Evolutionary conservation across 2,113 vertebrate genomes (phyloP).

Genomic region (Chaetorhynchus papuensis): DNA sequence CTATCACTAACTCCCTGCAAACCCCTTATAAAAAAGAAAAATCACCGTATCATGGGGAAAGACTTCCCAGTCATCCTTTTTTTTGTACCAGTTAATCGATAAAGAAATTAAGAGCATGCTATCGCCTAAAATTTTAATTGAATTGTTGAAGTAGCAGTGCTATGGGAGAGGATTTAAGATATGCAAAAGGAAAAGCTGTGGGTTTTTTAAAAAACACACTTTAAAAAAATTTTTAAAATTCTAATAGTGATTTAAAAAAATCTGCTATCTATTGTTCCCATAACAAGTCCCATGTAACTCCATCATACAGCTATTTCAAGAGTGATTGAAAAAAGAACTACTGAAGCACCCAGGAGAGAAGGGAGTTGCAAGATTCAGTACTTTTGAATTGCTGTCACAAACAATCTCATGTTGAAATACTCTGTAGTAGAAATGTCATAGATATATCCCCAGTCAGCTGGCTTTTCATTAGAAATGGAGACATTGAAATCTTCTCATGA

Average conservation of each 20-base stretch:
- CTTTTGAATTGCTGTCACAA: conserved; percentile 27
- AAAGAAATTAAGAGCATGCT: background rate
- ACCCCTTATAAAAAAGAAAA: background rate
- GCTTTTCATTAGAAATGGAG: conserved; percentile 30
- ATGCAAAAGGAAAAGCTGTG: background rate
- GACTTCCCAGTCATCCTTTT: background rate
- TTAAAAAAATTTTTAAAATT: background rate
- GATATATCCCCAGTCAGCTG: background rate
- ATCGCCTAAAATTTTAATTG: background rate
- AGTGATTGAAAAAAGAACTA: conserved; percentile 16
- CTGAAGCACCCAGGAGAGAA: conserved; percentile 13
- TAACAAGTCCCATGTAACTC: background rate
- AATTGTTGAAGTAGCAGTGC: background rate
- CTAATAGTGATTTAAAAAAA: background rate
- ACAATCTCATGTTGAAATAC: conserved; percentile 8
- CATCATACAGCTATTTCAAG: background rate
- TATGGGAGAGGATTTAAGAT: background rate
- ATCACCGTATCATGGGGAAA: rapidly evolving
- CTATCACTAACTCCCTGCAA: background rate
- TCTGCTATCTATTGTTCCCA: background rate
- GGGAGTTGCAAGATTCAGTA: background rate
- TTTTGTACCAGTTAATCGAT: background rate
- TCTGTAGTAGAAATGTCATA: background rate
- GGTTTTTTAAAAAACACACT: background rate
- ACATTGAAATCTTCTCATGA: background rate